These are phyloP conservation scores for Varanus komodoensis DNA, from an alignment of 2,113 vertebrate genomes.

Conservation along the genomic window DNA sequence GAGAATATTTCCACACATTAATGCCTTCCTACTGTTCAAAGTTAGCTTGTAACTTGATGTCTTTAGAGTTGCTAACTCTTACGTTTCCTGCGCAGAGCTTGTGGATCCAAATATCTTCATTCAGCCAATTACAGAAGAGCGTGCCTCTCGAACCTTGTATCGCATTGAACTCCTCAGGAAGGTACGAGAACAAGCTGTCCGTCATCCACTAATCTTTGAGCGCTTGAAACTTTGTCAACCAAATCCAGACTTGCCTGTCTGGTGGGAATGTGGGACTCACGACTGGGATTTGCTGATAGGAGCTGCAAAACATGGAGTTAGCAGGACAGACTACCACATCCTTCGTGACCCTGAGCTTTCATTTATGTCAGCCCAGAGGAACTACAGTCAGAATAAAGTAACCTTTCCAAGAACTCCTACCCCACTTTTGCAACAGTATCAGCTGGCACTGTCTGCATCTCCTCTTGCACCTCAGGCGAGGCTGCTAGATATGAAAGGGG, in stretches of 20 bases:
- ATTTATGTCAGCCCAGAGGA: slow-evolving; percentile 93
- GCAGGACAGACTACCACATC: slow-evolving; percentile 98
- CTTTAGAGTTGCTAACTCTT: slow-evolving; percentile 8
- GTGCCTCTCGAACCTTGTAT: slow-evolving; percentile 95
- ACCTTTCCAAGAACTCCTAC: slow-evolving; percentile 81
- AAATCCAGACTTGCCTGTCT: slow-evolving; percentile 92
- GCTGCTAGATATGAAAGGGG: slow-evolving; percentile 78
- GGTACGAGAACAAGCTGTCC: slow-evolving; percentile 94
- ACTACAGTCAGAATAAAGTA: slow-evolving; percentile 91
- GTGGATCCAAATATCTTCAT: slow-evolving; percentile 92
- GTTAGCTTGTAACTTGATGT: background rate
- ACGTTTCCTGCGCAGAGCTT: slow-evolving; percentile 78
- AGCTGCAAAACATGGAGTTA: slow-evolving; percentile 96
- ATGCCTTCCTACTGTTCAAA: background rate
- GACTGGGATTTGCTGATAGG: slow-evolving; percentile 95
- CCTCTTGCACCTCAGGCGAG: slow-evolving; percentile 80
- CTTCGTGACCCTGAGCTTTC: slow-evolving; percentile 96
- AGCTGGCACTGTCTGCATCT: slow-evolving; percentile 81
- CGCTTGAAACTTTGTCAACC: slow-evolving; percentile 91
- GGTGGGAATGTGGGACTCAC: slow-evolving; percentile 95
- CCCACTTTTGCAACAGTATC: slow-evolving; percentile 85
- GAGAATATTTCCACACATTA: background rate
- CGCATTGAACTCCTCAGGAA: slow-evolving; percentile 96
- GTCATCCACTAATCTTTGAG: slow-evolving; percentile 89
- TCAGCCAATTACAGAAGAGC: slow-evolving; percentile 97